Evolutionary conservation across 2,113 vertebrate species (phyloP).

Genomic region (Pseudopodoces humilis): DNA sequence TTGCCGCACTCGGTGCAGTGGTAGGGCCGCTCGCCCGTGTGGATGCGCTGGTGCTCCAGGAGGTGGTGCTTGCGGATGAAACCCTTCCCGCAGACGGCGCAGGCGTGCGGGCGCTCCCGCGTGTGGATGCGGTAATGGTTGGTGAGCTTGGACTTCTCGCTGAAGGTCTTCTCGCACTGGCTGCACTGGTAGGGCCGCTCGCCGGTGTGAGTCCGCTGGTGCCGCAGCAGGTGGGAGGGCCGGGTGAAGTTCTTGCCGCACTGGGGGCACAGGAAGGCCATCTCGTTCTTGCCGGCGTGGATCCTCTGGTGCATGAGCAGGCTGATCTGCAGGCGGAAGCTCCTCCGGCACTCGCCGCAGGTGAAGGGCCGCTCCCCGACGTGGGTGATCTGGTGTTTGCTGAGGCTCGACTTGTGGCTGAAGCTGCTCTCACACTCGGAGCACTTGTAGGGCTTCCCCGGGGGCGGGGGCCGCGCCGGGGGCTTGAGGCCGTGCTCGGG

Average conservation of each 20-base stretch:
- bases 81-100: constrained; percentile 79
- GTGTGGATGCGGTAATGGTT: constrained; percentile 83
- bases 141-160: constrained; percentile 81
- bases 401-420: constrained; percentile 82
- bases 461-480: background rate
- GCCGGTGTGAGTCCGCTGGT: constrained; percentile 82
- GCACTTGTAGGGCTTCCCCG: constrained; percentile 79
- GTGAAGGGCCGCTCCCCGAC: constrained; percentile 79
- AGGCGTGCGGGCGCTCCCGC: constrained; percentile 78
- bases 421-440: constrained; percentile 82
- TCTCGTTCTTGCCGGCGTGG: constrained; percentile 78
- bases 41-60: constrained; percentile 81
- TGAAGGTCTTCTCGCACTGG: constrained; percentile 82
- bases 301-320: constrained; percentile 81
- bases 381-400: constrained; percentile 81
- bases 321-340: constrained; percentile 82
- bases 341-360: constrained; percentile 77
- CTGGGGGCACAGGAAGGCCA: constrained; percentile 80
- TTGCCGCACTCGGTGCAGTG: constrained; percentile 81
- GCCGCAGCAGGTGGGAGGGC: constrained; percentile 78
- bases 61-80: constrained; percentile 81
- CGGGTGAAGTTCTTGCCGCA: constrained; percentile 82
- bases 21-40: constrained; percentile 81
- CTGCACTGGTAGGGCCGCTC: constrained; percentile 80
- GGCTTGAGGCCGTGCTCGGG: constrained; percentile 67